Evolutionary conservation across 2,888 invertebrate species (phyloP), one percentile per base, ranked within the genome.

Genomic region (Scrobipalpa atriplicella): DNA sequence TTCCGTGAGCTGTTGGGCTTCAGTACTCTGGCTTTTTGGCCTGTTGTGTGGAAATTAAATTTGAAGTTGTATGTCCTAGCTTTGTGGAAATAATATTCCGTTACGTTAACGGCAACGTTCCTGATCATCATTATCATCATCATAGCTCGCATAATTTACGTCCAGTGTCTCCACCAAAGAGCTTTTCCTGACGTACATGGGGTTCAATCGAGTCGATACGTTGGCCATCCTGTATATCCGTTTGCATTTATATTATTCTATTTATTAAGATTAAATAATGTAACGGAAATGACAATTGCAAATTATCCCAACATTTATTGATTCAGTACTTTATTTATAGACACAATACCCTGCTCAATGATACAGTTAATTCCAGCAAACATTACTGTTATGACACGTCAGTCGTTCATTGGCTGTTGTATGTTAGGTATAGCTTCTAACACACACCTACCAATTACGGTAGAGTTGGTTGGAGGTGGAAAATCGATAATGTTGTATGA

Each of bases 1-100:
- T 91, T 90, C 84, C 82, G 86, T 88, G 87, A 91, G 90, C 84
- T 90, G 16, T 38, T 58, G n/a, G 16, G 13, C 29, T 29, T 11
- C 10, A 36, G 13, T 21, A 21, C 54, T 56, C 62, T 62, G 62
- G 21, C 62, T 62, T 62, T 62, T 47, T 29, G n/a, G 62, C 13
- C 13, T 19, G 62, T 13, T 29, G 43, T 62, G 54, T 56, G 54
- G 11, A 29, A 56, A 56, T 11, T 11, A 13, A 47, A 47, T 18
- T 18, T 16, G 52, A 18, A 18, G 52, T n/a, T n/a, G n/a, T 52
- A 52, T 52, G 16, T 52, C 18, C 18, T n/a, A n/a, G n/a, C 18
- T 51, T 51, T 51, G 18, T 51, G 1, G 52, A 16, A n/a, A n/a
- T n/a, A n/a, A n/a, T n/a, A n/a, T n/a, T n/a, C n/a, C n/a, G n/a